Evolutionary conservation across 2,888 invertebrate genomes (phyloP).

Genomic region (Schrankia costaestrigalis): DNA sequence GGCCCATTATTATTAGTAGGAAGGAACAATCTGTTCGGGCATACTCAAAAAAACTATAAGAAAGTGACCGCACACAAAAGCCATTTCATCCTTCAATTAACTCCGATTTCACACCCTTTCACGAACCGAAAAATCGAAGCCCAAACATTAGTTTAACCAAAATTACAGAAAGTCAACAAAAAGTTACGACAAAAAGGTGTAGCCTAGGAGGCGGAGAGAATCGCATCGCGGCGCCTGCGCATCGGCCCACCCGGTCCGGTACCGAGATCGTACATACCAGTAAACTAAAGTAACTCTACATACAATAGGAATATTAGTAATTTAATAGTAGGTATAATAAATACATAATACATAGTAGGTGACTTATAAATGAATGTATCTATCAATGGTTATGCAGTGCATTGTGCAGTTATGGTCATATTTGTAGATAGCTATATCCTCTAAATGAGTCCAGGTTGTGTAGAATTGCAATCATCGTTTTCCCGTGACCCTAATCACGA

Average conservation of each 20-base stretch:
- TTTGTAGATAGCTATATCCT: too few relatives aligned
- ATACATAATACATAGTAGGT: too few relatives aligned
- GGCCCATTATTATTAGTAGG: conserved; percentile 27
- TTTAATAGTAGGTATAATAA: too few relatives aligned
- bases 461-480: too few relatives aligned
- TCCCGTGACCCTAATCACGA: too few relatives aligned
- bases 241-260: conserved; percentile 8
- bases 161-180: conserved; percentile 77
- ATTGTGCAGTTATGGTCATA: too few relatives aligned
- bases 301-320: too few relatives aligned
- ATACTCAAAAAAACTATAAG: conserved; percentile 45
- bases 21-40: conserved; percentile 24
- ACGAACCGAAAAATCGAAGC: conserved; percentile 80
- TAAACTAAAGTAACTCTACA: too few relatives aligned
- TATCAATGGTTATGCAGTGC: too few relatives aligned
- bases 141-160: conserved; percentile 80
- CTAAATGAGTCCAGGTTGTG: too few relatives aligned
- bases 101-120: conserved; percentile 78
- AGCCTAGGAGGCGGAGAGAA: conserved; percentile 47
- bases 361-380: too few relatives aligned
- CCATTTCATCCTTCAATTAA: conserved; percentile 75
- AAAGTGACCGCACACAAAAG: conserved; percentile 74
- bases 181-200: conserved; percentile 61
- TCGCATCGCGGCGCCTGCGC: conserved; percentile 48
- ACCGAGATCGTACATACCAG: too few relatives aligned